phyloP scores from a whole-genome alignment of 2,888 invertebrate species.

The Nezara viridula region DNA sequence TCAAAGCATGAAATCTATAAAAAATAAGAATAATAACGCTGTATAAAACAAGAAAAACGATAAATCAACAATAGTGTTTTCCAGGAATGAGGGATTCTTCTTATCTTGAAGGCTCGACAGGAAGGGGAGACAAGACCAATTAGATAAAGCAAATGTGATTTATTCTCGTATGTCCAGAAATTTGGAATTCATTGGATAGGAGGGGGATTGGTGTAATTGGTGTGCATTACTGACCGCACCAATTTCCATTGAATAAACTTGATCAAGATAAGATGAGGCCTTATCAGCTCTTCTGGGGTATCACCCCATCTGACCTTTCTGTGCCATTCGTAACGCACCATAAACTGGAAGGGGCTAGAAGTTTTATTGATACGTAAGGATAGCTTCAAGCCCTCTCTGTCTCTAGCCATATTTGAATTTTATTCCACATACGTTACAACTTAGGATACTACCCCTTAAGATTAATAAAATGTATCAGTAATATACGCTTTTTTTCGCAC shows the following conservation, averaged over 20 bases:
- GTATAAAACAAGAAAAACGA: too few relatives aligned
- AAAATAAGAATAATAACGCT: too few relatives aligned
- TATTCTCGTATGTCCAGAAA: not conserved
- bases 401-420: not conserved
- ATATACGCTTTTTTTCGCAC: not conserved
- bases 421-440: too few relatives aligned
- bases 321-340: not conserved
- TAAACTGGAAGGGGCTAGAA: not conserved
- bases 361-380: not conserved
- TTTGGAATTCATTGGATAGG: not conserved
- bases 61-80: not conserved
- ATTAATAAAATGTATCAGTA: not conserved
- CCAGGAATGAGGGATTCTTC: not conserved
- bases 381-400: not conserved
- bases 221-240: not conserved
- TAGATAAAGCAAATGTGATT: conserved; percentile 5
- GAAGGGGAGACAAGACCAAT: not conserved
- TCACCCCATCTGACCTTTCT: not conserved
- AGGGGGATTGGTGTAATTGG: not conserved
- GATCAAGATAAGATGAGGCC: not conserved
- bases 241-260: not conserved
- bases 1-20: too few relatives aligned
- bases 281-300: not conserved
- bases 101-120: not conserved
- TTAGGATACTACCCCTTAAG: too few relatives aligned